These are phyloP conservation scores for Catharus fuscescens DNA, from an alignment of 2,113 vertebrate species.

Conservation along the genomic window DNA sequence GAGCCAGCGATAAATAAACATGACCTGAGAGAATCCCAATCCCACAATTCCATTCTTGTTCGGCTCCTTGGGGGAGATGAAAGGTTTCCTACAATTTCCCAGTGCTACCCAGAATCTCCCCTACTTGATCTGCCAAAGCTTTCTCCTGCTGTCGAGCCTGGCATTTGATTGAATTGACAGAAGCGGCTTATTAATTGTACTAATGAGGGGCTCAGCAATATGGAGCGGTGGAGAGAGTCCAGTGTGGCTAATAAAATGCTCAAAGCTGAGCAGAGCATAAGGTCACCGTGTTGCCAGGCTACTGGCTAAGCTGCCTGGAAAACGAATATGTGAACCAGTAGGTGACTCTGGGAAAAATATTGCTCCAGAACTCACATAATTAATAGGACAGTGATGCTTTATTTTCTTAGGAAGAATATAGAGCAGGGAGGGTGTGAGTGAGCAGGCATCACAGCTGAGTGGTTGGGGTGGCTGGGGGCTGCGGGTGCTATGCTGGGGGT, in stretches of 20 bases:
- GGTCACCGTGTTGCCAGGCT: conserved; percentile 65
- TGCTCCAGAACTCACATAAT: conserved; percentile 49
- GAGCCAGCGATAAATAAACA: conserved; percentile 52
- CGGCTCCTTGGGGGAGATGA: conserved; percentile 49
- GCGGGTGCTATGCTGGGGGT: background rate
- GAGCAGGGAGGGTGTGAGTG: background rate
- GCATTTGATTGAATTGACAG: conserved; percentile 69
- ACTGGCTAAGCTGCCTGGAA: conserved; percentile 52
- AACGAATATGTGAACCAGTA: conserved; percentile 46
- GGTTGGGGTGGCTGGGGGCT: background rate
- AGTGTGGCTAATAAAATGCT: conserved; percentile 63
- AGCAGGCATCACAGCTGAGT: rapidly evolving
- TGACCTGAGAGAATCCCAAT: conserved; percentile 57
- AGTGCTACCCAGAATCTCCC: conserved; percentile 49
- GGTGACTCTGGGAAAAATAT: conserved; percentile 63
- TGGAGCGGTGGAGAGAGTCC: conserved; percentile 42
- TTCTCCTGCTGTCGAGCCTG: conserved; percentile 60
- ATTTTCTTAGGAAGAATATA: conserved; percentile 20
- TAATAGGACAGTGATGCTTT: conserved; percentile 55
- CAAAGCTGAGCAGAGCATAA: conserved; percentile 34
- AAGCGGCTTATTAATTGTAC: conserved; percentile 69
- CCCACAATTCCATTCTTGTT: conserved; percentile 63
- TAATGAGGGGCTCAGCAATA: conserved; percentile 74
- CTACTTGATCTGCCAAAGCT: conserved; percentile 56
- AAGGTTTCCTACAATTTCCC: conserved; percentile 61